Conservation (phyloP, 37 sponge, comb jelly and placozoan species). For the Spongilla lacustris region DNA sequence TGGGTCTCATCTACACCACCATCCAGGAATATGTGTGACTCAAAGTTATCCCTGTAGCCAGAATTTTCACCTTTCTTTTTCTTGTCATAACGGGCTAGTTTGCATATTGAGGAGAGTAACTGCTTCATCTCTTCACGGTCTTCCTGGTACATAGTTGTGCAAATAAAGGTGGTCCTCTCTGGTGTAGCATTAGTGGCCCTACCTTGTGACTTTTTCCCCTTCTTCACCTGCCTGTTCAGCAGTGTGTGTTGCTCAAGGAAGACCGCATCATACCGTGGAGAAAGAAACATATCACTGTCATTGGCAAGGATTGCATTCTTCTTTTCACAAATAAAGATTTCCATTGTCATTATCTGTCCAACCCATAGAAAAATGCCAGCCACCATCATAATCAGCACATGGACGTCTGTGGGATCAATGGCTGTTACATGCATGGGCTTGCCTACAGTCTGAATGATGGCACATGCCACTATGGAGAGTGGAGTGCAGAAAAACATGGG, state of each 20-base stretch:
- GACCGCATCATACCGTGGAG: conserved; percentile 66
- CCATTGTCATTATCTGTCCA: conserved; percentile 54
- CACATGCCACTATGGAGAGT: neutral
- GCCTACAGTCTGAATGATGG: no score
- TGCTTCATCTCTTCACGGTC: conserved; percentile 70
- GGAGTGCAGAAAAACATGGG: conserved; percentile 67
- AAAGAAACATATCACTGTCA: conserved; percentile 75
- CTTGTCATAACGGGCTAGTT: conserved; percentile 36
- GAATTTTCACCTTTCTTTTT: neutral
- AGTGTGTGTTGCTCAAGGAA: conserved; percentile 71
- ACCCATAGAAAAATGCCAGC: conserved; percentile 24
- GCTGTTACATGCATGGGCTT: no score
- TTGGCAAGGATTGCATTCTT: conserved; percentile 47
- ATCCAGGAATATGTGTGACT: conserved; percentile 89
- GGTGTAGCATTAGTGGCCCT: neutral
- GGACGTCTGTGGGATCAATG: no score
- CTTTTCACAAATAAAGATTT: conserved; percentile 44
- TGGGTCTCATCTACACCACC: conserved; percentile 66
- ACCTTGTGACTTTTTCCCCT: neutral
- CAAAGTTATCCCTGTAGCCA: conserved; percentile 22
- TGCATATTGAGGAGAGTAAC: conserved; percentile 71
- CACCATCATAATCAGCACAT: neutral
- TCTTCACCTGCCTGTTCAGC: conserved; percentile 56
- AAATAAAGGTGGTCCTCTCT: conserved; percentile 64
- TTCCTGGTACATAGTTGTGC: conserved; percentile 90